These are phyloP conservation scores for Lycodopsis pacificus DNA, from an alignment of 2,797 vertebrate species.

Conservation along the genomic window DNA sequence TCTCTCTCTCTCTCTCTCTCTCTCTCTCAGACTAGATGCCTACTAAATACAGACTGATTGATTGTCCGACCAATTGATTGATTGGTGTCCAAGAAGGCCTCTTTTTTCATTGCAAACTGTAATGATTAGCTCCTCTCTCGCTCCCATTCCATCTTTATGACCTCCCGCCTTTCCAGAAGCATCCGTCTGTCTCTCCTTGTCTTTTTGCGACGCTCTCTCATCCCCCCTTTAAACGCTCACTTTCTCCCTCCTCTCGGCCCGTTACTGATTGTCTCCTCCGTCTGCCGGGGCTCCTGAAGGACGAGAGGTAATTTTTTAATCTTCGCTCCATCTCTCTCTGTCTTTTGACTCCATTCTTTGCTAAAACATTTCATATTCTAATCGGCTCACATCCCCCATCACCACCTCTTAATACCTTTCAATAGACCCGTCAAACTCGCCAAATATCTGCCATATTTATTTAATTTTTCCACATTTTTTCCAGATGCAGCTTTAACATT, in stretches of 20 bases:
- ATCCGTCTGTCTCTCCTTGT: slow-evolving; percentile 32
- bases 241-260: slow-evolving; percentile 45
- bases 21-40: slow-evolving; percentile 45
- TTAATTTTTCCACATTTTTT: slow-evolving; percentile 72
- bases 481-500: slow-evolving; percentile 74
- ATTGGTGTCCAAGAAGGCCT: slow-evolving; percentile 62
- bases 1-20: background rate
- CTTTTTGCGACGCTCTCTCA: slow-evolving; percentile 37
- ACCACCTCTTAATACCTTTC: slow-evolving; percentile 70
- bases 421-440: slow-evolving; percentile 82
- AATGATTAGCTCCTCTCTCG: slow-evolving; percentile 54
- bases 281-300: slow-evolving; percentile 68
- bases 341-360: slow-evolving; percentile 74
- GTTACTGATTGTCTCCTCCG: slow-evolving; percentile 63
- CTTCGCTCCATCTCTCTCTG: slow-evolving; percentile 74
- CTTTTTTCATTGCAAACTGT: slow-evolving; percentile 59
- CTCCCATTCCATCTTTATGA: slow-evolving; percentile 31
- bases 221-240: slow-evolving; percentile 24
- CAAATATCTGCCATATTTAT: slow-evolving; percentile 78
- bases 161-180: slow-evolving; percentile 32
- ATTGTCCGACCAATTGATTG: slow-evolving; percentile 64
- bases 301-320: slow-evolving; percentile 82
- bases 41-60: slow-evolving; percentile 69
- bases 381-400: slow-evolving; percentile 68
- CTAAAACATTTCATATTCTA: slow-evolving; percentile 85